A percentile compares a stretch with the other conserved stretches of the same genome.
Evolutionary conservation across 2,797 vertebrate species (phyloP).

Genomic region (Manis pentadactyla): DNA sequence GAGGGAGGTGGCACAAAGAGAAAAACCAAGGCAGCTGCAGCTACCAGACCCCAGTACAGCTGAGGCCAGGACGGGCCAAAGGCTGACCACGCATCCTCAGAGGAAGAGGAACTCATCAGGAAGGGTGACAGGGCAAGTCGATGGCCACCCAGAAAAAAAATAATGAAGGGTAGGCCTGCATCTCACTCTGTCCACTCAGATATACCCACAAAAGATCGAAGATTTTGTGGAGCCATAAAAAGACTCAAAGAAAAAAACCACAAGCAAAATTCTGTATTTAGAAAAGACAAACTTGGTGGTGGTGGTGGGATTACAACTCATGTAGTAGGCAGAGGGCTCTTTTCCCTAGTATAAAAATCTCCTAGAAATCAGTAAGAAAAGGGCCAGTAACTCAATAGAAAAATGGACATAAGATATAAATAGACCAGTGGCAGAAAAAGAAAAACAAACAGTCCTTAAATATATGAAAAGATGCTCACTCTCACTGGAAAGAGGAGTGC

Average conservation of each 20-base stretch:
- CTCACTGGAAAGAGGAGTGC: not conserved
- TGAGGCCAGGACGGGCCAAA: accelerated
- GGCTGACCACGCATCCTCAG: accelerated
- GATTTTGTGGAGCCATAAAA: not conserved
- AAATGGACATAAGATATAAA: not conserved
- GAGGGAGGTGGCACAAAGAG: not conserved
- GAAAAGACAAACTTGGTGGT: not conserved
- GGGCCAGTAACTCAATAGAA: not conserved
- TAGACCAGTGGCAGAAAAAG: not conserved
- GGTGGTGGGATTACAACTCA: not conserved
- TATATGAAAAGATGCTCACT: not conserved
- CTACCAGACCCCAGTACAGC: not conserved
- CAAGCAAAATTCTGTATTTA: not conserved
- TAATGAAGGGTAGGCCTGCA: not conserved
- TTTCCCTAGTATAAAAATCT: not conserved
- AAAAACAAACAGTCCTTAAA: not conserved
- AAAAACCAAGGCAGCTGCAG: accelerated
- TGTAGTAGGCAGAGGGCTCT: not conserved
- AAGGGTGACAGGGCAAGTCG: not conserved
- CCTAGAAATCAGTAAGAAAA: not conserved
- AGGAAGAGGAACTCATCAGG: not conserved
- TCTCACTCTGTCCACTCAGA: not conserved
- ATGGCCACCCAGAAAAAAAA: not conserved
- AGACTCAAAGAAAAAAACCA: not conserved
- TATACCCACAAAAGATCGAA: not conserved